Evolutionary conservation across 2,113 vertebrate genomes (phyloP).

Genomic region (Motacilla alba): DNA sequence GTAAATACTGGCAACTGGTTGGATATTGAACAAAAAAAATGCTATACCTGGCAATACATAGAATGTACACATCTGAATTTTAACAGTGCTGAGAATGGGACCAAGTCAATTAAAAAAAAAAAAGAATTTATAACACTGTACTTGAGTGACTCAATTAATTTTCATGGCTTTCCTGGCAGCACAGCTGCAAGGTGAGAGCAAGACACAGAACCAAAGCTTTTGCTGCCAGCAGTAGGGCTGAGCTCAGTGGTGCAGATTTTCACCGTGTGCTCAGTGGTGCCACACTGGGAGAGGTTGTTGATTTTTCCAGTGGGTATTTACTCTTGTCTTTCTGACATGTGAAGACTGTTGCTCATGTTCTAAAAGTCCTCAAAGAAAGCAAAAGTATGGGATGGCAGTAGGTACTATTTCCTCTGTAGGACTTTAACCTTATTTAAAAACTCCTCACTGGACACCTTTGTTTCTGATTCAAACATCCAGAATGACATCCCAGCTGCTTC

Average conservation of each 20-base stretch:
- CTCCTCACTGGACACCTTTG: accelerated
- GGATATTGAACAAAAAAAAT: not conserved
- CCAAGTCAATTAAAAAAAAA: not conserved
- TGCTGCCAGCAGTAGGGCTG: not conserved
- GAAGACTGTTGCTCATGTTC: not conserved
- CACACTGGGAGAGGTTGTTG: not conserved
- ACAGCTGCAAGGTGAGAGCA: not conserved
- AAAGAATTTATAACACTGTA: not conserved
- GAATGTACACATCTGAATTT: not conserved
- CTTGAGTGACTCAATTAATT: not conserved
- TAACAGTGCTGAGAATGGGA: not conserved
- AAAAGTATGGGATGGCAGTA: not conserved
- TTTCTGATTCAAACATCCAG: not conserved
- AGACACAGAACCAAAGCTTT: not conserved
- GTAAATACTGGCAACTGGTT: not conserved
- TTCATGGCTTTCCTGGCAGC: not conserved
- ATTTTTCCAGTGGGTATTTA: not conserved
- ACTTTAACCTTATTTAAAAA: not conserved
- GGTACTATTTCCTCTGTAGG: not conserved
- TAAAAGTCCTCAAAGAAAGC: not conserved
- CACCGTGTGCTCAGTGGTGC: not conserved
- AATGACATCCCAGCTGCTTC: not conserved
- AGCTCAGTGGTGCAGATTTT: not conserved
- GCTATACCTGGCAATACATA: not conserved
- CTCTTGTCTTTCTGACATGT: not conserved